Evolutionary conservation across 1,140 invertebrate species (phyloP).

Genomic region (Holotrichia oblita): DNA sequence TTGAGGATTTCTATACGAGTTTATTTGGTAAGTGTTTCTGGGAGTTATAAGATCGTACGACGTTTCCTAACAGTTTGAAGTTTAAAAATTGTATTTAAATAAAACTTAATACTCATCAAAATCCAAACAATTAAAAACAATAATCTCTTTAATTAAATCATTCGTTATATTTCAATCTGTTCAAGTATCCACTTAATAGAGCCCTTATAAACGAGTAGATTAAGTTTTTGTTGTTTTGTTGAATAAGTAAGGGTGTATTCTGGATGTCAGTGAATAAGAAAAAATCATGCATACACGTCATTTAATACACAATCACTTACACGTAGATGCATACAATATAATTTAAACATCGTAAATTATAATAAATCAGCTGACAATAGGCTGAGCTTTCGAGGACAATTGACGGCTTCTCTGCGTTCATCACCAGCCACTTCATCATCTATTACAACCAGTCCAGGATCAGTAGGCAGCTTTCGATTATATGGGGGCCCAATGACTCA

Average conservation of each 20-base stretch:
- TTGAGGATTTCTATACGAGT: background rate
- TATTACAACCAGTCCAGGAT: background rate
- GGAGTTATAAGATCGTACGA: background rate
- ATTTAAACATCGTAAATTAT: constrained; percentile 35
- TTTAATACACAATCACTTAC: background rate
- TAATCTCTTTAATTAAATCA: background rate
- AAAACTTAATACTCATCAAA: background rate
- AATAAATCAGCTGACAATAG: constrained; percentile 24
- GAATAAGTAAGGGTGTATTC: background rate
- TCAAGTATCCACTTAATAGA: constrained; percentile 12
- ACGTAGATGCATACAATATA: constrained; percentile 8
- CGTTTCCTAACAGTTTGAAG: background rate
- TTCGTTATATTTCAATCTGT: background rate
- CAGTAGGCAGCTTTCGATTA: no score
- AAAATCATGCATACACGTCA: no score
- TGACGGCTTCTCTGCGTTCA: background rate
- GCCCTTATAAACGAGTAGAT: background rate
- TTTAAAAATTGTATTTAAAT: background rate
- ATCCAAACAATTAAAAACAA: background rate
- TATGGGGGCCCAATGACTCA: background rate
- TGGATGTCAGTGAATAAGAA: background rate
- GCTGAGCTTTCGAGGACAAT: background rate
- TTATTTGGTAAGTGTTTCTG: constrained; percentile 12
- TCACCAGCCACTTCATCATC: background rate
- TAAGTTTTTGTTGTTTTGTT: background rate